These are phyloP conservation scores for Canis aureus DNA, from an alignment of 2,113 vertebrate species.

Conservation along the genomic window DNA sequence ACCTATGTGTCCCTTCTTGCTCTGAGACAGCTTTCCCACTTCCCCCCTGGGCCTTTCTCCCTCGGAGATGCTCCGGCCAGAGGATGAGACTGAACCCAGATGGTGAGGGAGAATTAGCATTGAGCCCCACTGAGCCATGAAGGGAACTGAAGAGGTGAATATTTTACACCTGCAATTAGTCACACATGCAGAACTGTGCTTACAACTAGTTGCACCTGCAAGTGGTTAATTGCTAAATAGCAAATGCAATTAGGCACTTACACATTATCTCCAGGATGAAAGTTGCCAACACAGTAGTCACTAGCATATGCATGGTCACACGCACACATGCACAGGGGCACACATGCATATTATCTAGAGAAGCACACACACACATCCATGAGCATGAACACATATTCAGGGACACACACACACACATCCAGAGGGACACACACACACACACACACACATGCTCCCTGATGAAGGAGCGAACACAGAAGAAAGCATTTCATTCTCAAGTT, in stretches of 20 bases:
- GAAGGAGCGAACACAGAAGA: not conserved
- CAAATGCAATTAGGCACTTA: conserved; percentile 81
- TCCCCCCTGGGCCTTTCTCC: not conserved
- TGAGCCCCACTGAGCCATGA: conserved; percentile 69
- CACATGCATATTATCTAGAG: not conserved
- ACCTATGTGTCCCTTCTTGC: not conserved
- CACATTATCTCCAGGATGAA: conserved; percentile 56
- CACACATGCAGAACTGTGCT: conserved; percentile 73
- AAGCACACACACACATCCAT: not conserved
- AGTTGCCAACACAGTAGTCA: conserved; percentile 57
- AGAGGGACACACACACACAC: no score
- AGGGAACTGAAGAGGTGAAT: conserved; percentile 73
- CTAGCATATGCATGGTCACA: not conserved
- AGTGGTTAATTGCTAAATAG: conserved; percentile 80
- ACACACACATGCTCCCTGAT: not conserved
- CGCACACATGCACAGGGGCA: not conserved
- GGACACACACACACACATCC: not conserved
- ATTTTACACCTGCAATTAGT: conserved; percentile 82
- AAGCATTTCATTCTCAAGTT: not conserved
- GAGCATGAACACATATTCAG: not conserved
- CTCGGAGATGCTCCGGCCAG: not conserved
- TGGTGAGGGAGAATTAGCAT: conserved; percentile 48
- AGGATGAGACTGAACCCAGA: conserved; percentile 40
- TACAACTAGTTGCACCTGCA: conserved; percentile 80
- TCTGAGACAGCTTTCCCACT: not conserved